Percentiles rank a stretch among this genome's conserved stretches.
These are phyloP conservation scores for Helarctos malayanus DNA, from an alignment of 2,797 vertebrate genomes.

Conservation along the genomic window DNA sequence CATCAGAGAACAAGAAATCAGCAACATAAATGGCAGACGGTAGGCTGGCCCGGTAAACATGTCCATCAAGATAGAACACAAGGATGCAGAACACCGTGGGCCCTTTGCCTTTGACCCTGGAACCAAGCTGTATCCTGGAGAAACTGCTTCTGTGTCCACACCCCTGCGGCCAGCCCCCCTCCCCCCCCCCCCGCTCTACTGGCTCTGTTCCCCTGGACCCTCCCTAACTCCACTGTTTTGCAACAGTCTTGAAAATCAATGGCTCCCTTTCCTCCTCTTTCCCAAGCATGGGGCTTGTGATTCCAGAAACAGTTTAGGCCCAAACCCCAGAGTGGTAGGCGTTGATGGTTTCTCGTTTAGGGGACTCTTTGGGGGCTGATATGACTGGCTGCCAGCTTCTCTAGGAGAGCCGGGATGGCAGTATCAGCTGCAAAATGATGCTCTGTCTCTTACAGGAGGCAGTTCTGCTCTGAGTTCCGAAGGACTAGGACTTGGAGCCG, in stretches of 20 bases:
- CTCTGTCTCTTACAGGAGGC: slow-evolving; percentile 63
- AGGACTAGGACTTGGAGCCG: slow-evolving; percentile 76
- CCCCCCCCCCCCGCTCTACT: accelerated
- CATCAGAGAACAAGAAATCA: accelerated
- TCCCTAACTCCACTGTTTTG: neutral
- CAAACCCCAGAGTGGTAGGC: too few relatives aligned
- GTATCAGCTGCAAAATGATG: slow-evolving; percentile 50
- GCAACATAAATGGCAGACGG: accelerated
- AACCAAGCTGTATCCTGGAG: neutral
- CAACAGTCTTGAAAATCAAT: accelerated
- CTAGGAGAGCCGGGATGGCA: slow-evolving; percentile 47
- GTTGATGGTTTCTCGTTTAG: neutral
- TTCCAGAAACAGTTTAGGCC: neutral
- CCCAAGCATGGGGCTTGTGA: neutral
- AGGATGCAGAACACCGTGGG: neutral
- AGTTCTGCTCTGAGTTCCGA: slow-evolving; percentile 75
- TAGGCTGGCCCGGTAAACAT: accelerated
- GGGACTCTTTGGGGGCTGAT: neutral
- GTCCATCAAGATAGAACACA: neutral
- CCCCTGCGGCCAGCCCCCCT: accelerated
- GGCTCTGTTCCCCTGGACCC: accelerated
- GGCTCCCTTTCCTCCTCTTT: neutral
- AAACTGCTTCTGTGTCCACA: accelerated
- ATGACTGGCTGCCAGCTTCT: slow-evolving; percentile 15
- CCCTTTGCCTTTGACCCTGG: neutral